These are phyloP conservation scores for Montipora capricornis DNA, from an alignment of 64 coral and sea anemone species.

Conservation along the genomic window DNA sequence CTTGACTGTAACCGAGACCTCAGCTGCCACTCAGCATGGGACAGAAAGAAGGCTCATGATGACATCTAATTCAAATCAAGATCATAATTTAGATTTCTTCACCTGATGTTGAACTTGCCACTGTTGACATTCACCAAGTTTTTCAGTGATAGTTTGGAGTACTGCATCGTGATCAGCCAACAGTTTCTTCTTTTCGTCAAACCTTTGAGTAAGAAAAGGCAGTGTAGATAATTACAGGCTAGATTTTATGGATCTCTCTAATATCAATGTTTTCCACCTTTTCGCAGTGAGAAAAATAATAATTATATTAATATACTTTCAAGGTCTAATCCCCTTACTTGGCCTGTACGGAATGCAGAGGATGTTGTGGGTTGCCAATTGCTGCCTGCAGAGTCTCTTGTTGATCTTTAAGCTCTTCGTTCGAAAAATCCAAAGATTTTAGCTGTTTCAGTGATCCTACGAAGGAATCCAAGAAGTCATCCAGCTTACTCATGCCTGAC, in stretches of 20 bases:
- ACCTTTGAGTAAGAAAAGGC: slow-evolving; percentile 63
- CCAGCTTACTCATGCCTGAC: slow-evolving; percentile 66
- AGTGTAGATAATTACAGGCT: slow-evolving; percentile 18
- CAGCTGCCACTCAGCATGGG: too few species aligned
- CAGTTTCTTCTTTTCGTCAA: slow-evolving; percentile 89
- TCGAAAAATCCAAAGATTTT: slow-evolving; percentile 73
- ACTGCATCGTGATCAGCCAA: slow-evolving; percentile 83
- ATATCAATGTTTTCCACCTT: neutral
- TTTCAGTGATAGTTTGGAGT: slow-evolving; percentile 80
- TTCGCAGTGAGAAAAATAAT: neutral
- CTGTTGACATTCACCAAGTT: slow-evolving; percentile 90
- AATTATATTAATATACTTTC: too few species aligned
- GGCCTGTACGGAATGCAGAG: slow-evolving; percentile 90
- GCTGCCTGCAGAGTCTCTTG: slow-evolving; percentile 85
- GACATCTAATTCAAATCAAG: too few species aligned
- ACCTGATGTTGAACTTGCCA: slow-evolving; percentile 98
- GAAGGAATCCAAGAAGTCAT: slow-evolving; percentile 79
- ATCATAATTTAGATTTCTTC: neutral
- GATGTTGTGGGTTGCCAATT: slow-evolving; percentile 79
- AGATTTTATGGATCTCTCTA: neutral
- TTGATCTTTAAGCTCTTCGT: slow-evolving; percentile 87
- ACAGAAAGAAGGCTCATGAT: too few species aligned
- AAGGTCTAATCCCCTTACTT: slow-evolving; percentile 70
- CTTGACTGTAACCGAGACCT: too few species aligned
- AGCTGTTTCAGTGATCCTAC: slow-evolving; percentile 72